These are phyloP conservation scores for Scyliorhinus canicula DNA, from an alignment of 2,797 vertebrate genomes.

Conservation along the genomic window DNA sequence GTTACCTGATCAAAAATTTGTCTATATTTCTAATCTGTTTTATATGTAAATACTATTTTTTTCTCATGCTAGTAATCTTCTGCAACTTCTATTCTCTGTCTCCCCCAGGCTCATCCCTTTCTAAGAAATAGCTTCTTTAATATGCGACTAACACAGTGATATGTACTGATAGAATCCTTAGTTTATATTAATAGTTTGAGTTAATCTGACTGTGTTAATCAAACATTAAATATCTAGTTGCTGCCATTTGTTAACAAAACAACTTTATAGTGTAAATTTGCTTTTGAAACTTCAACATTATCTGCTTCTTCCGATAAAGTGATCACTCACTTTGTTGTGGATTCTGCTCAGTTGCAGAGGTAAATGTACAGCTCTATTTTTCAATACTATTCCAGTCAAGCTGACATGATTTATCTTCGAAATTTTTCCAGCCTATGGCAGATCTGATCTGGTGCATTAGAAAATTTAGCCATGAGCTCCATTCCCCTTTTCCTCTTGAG, in stretches of 20 bases:
- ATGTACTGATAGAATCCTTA: neutral
- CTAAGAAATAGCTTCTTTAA: neutral
- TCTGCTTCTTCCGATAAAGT: neutral
- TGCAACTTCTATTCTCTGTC: neutral
- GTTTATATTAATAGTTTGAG: neutral
- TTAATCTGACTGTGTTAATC: neutral
- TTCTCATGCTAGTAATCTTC: neutral
- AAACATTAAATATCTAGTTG: neutral
- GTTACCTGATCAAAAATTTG: neutral
- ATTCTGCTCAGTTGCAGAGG: neutral
- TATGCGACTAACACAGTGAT: neutral
- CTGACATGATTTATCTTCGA: neutral
- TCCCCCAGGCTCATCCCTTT: neutral
- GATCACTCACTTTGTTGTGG: neutral
- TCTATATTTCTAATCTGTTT: neutral
- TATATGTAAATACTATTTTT: neutral
- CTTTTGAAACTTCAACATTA: neutral
- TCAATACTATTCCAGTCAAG: neutral
- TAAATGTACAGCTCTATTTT: neutral
- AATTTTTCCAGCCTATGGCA: neutral
- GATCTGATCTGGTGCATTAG: neutral
- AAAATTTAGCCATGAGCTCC: neutral
- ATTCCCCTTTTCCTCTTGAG: neutral
- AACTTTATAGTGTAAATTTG: neutral
- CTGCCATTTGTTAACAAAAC: neutral